A percentile compares a stretch with the other conserved stretches of the same genome.
phyloP scores from a whole-genome alignment of 2,113 vertebrate genomes.

The Alexandromys fortis region DNA sequence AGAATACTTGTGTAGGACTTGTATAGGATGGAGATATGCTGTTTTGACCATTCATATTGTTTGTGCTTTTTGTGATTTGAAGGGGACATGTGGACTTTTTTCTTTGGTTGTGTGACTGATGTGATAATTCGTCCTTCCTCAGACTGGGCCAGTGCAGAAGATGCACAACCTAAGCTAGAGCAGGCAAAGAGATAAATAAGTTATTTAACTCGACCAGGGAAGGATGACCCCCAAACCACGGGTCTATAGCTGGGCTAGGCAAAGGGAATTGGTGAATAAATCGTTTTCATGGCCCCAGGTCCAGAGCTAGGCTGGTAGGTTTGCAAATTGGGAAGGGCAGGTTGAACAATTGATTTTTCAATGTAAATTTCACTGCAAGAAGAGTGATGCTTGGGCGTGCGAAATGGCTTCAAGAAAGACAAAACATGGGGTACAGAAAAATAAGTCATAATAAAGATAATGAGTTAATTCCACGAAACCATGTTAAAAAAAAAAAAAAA shows the following conservation, averaged over 20 bases:
- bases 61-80: not conserved
- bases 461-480: too few relatives aligned
- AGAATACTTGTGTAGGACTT: not conserved
- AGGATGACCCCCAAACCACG: not conserved
- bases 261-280: not conserved
- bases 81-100: not conserved
- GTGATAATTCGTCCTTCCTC: not conserved
- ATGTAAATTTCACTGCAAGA: not conserved
- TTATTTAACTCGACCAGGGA: not conserved
- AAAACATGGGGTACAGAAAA: not conserved
- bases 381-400: not conserved
- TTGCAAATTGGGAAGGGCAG: not conserved
- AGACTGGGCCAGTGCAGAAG: not conserved
- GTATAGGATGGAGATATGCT: not conserved
- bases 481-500: not conserved
- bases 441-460: too few relatives aligned
- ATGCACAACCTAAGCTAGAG: not conserved
- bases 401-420: not conserved
- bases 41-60: not conserved
- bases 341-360: not conserved
- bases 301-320: not conserved
- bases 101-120: not conserved
- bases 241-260: not conserved
- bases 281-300: not conserved
- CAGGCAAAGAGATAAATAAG: too few relatives aligned